Evolutionary conservation across 2,888 invertebrate genomes (phyloP).

Genomic region (Pachliopta kotzebuea): DNA sequence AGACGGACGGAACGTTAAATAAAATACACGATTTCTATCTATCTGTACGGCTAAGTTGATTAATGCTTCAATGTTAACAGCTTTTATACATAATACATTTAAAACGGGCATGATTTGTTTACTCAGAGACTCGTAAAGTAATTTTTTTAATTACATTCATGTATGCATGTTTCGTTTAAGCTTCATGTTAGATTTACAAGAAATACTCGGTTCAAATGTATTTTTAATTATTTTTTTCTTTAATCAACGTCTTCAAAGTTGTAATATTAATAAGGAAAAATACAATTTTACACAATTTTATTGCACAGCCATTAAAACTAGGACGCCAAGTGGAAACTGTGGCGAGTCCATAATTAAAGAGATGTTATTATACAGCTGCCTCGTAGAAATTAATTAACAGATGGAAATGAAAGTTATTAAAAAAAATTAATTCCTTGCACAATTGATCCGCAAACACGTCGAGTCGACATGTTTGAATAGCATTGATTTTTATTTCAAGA

Average conservation of each 20-base stretch:
- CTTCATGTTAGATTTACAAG: background rate
- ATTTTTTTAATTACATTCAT: background rate
- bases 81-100: conserved; percentile 17
- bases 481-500: conserved; percentile 33
- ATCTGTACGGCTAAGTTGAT: conserved; percentile 25
- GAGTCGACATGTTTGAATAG: conserved; percentile 15
- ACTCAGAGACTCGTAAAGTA: background rate
- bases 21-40: conserved; percentile 35
- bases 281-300: conserved; percentile 28
- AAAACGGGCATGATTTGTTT: conserved; percentile 20
- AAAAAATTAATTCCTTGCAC: conserved; percentile 17
- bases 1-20: conserved; percentile 59
- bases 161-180: background rate
- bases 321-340: conserved; percentile 31
- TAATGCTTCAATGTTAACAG: conserved; percentile 26
- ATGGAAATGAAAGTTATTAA: conserved; percentile 30
- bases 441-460: conserved; percentile 33
- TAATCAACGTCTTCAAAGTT: conserved; percentile 1
- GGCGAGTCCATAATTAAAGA: conserved; percentile 31
- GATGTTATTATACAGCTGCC: conserved; percentile 30
- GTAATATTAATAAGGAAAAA: conserved; percentile 27
- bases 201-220: background rate
- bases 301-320: conserved; percentile 30
- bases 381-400: conserved; percentile 30
- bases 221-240: background rate